A percentile compares a stretch with the other conserved stretches of the same genome.
Conservation (phyloP, 1,140 invertebrate genomes). For the Drosophila rhopaloa region DNA sequence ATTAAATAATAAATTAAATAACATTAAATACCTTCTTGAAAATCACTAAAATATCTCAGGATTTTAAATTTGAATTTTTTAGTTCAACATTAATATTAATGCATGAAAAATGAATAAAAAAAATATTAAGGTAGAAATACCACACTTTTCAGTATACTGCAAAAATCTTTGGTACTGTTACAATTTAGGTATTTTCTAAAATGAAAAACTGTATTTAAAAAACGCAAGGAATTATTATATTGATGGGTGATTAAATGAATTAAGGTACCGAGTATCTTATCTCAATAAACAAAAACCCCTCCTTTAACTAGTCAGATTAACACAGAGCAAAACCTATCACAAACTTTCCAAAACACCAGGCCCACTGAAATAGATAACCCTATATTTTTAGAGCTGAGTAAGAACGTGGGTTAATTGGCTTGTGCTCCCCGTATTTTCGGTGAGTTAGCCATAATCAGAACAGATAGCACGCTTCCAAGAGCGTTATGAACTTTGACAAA, state of each 20-base stretch:
- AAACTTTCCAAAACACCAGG: neutral
- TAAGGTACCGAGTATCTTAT: neutral
- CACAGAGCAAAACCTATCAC: neutral
- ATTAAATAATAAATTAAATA: too few species aligned
- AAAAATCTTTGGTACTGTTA: too few species aligned
- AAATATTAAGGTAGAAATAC: too few species aligned
- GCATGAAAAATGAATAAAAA: too few species aligned
- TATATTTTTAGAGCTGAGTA: slow-evolving; percentile 45
- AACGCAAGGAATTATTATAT: neutral
- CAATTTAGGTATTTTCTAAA: too few species aligned
- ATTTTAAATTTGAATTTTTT: too few species aligned
- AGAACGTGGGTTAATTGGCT: slow-evolving; percentile 34
- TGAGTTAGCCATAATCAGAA: slow-evolving; percentile 4
- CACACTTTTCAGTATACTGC: too few species aligned
- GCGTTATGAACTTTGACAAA: slow-evolving; percentile 27
- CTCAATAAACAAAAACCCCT: neutral
- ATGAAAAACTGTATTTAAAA: neutral
- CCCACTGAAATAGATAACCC: slow-evolving; percentile 10
- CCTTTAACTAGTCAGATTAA: neutral
- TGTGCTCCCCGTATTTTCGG: slow-evolving; percentile 14
- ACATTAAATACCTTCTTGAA: too few species aligned
- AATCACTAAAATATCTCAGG: too few species aligned
- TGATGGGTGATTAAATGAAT: neutral
- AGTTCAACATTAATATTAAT: too few species aligned
- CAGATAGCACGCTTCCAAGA: neutral